These are phyloP conservation scores for Oeneis ivallda DNA, from an alignment of 2,888 invertebrate species.

Conservation along the genomic window DNA sequence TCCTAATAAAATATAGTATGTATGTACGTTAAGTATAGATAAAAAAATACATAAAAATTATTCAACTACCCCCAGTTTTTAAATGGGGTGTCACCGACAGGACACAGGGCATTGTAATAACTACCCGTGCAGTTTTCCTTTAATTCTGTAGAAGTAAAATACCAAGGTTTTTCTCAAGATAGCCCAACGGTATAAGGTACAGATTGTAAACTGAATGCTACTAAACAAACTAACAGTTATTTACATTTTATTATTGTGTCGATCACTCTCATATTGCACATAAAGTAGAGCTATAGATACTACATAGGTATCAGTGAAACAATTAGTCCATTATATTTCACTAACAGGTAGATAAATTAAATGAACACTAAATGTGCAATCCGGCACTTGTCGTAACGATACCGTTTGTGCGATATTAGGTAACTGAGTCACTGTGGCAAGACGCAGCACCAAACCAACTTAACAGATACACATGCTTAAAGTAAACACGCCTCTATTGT, in stretches of 20 bases:
- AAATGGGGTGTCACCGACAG: too few relatives aligned
- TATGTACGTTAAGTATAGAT: too few relatives aligned
- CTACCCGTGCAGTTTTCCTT: too few relatives aligned
- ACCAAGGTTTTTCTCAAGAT: too few relatives aligned
- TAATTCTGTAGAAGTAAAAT: too few relatives aligned
- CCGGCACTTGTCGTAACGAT: slow-evolving; percentile 52
- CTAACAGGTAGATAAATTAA: not conserved
- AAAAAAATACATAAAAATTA: too few relatives aligned
- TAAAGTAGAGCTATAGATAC: not conserved
- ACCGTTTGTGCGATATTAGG: slow-evolving; percentile 56
- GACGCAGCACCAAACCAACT: slow-evolving; percentile 18
- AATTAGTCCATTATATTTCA: slow-evolving; percentile 21
- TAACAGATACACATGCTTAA: not conserved
- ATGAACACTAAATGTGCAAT: slow-evolving; percentile 18
- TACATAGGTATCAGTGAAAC: slow-evolving; percentile 13
- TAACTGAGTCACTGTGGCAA: slow-evolving; percentile 62
- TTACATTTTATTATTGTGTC: not conserved
- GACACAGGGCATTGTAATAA: too few relatives aligned
- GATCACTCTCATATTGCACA: not conserved
- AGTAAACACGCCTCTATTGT: not conserved
- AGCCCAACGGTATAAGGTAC: too few relatives aligned
- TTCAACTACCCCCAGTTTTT: too few relatives aligned
- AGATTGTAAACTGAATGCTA: too few relatives aligned
- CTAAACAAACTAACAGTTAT: too few relatives aligned
- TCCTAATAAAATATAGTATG: too few relatives aligned